phyloP scores from a whole-genome alignment of 2,888 invertebrate species.

The Nomada ferruginata region DNA sequence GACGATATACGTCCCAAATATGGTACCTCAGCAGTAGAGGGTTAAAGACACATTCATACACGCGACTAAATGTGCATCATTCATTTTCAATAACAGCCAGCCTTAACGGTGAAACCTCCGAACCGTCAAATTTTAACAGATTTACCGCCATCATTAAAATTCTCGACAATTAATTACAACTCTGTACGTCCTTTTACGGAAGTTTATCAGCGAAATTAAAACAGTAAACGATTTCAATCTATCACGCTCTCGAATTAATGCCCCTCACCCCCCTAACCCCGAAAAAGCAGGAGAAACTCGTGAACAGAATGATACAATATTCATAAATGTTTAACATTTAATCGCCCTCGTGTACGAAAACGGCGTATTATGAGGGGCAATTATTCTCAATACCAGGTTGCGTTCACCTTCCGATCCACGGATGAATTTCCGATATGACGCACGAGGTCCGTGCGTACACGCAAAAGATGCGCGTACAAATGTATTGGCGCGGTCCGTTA shows the following conservation, averaged over 20 bases:
- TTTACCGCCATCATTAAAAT: neutral
- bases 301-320: conserved; percentile 22
- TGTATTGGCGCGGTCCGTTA: conserved; percentile 46
- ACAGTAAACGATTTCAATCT: neutral
- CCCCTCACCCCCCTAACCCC: too few species aligned
- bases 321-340: conserved; percentile 61
- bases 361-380: conserved; percentile 62
- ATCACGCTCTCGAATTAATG: neutral
- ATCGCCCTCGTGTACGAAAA: conserved; percentile 60
- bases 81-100: neutral
- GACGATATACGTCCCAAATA: too few species aligned
- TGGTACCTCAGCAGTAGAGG: too few species aligned
- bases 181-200: neutral
- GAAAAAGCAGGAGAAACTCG: neutral
- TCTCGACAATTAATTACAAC: neutral
- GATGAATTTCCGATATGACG: conserved; percentile 58
- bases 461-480: conserved; percentile 13
- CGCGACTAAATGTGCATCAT: neutral
- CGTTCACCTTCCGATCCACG: conserved; percentile 47
- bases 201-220: neutral
- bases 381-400: conserved; percentile 59
- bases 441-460: conserved; percentile 31
- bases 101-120: neutral
- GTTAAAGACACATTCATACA: too few species aligned
- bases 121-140: neutral